Base-by-base conservation (phyloP, 2,888 invertebrate genomes). In the Stegana nigrithorax region DNA sequence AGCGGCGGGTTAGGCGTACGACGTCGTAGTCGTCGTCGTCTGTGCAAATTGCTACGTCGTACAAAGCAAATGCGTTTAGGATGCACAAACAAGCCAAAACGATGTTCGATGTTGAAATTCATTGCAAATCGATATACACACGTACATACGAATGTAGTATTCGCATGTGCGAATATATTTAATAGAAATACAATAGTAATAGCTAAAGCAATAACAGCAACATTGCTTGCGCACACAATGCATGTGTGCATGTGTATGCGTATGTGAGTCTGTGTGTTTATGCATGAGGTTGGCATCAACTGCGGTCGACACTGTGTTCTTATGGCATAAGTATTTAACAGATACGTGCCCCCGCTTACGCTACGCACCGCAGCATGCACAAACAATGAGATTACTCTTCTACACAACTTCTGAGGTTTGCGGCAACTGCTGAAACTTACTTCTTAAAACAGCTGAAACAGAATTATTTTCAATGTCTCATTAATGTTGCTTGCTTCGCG, bases 371-470 rank as follows among this genome's bases (percentile, higher is more conserved):
- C n/a, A n/a, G n/a, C n/a, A n/a, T n/a, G 32, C n/a, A 32, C 36
- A 36, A 36, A 36, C 14, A 14, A 39, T n/a, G n/a, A n/a, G n/a
- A n/a, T n/a, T n/a, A n/a, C n/a, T n/a, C n/a, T n/a, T n/a, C n/a
- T n/a, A 25, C 47, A 47, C 47, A 47, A 25, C 47, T 47, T 47
- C 25, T 47, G 47, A 36, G 32, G 32, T 55, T 32, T 55, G 21
- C 32, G 32, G 21, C 32, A 53, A n/a, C 14, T 36, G 2, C 10
- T 36, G 29, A 5, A 27, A 3, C 4, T n/a, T 12, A 55, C 21
- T 55, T 55, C 51, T 32, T 39, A 32, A n/a, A 21, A 36, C 12
- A 26, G 50, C 21, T 39, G 32, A n/a, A 21, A 36, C 12, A 26
- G 50, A 50, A 50, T n/a, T n/a, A n/a, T 50, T 50, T 50, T 25